These are phyloP conservation scores for Tachysurus fulvidraco DNA, from an alignment of 2,113 vertebrate genomes.

Conservation along the genomic window DNA sequence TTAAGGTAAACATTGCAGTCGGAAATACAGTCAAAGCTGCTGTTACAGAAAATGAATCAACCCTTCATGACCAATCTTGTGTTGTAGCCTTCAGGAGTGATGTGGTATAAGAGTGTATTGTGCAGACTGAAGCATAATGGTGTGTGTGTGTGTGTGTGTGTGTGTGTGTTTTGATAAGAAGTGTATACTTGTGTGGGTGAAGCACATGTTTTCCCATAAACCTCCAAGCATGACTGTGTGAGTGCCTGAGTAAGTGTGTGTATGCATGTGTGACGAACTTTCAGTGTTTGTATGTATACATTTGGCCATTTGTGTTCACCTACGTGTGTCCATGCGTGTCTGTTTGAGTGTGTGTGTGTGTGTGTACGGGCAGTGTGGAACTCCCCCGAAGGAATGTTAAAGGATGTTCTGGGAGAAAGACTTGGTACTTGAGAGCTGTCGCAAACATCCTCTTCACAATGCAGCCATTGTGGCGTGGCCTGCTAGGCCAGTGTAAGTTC, in stretches of 20 bases:
- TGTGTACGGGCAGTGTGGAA: conserved; percentile 17
- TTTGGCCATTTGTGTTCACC: conserved; percentile 46
- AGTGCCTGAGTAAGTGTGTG: conserved; percentile 42
- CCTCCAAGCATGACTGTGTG: conserved; percentile 36
- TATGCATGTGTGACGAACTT: conserved; percentile 39
- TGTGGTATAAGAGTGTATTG: conserved; percentile 32
- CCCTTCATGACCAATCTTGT: background rate
- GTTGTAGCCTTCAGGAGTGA: background rate
- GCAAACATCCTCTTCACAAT: conserved; percentile 63
- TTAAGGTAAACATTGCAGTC: background rate
- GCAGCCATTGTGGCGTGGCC: conserved; percentile 56
- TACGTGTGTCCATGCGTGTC: conserved; percentile 38
- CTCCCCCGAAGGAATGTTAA: conserved; percentile 45
- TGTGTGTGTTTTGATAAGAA: background rate
- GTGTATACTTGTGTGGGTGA: conserved; percentile 20
- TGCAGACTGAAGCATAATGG: conserved; percentile 26
- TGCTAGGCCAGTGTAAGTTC: conserved; percentile 67
- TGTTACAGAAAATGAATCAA: background rate
- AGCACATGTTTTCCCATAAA: conserved; percentile 40
- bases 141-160: conserved; percentile 14
- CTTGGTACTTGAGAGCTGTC: conserved; percentile 60
- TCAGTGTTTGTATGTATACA: conserved; percentile 40
- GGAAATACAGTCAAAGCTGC: background rate
- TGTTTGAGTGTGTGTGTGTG: conserved; percentile 24
- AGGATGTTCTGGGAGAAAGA: conserved; percentile 45